phyloP scores from a whole-genome alignment of 2,797 vertebrate species.

The Enteromius trimaculatus region DNA sequence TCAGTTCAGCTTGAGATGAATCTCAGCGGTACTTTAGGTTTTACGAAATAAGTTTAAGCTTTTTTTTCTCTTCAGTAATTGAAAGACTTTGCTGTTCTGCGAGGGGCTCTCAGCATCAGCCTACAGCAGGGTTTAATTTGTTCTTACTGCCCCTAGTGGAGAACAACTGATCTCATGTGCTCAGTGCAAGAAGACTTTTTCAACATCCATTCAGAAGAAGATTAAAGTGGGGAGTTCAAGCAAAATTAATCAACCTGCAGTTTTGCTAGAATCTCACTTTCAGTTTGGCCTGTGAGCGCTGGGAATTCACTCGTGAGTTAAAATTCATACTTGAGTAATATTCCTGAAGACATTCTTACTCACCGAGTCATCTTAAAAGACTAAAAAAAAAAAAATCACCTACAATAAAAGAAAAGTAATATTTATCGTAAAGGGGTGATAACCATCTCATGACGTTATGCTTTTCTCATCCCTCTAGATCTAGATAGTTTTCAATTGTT shows the following conservation, averaged over 20 bases:
- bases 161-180: neutral
- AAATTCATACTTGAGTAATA: neutral
- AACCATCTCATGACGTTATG: neutral
- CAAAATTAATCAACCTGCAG: neutral
- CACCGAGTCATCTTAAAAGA: neutral
- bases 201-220: conserved; percentile 1
- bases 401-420: neutral
- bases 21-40: conserved; percentile 24
- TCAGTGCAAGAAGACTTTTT: neutral
- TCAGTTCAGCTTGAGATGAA: conserved; percentile 19
- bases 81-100: conserved; percentile 6
- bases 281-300: neutral
- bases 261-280: conserved; percentile 9
- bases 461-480: conserved; percentile 12
- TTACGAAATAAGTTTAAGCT: conserved; percentile 24
- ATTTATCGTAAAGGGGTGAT: neutral
- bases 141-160: conserved; percentile 67
- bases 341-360: conserved; percentile 1
- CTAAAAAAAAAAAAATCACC: neutral
- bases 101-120: conserved; percentile 29
- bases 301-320: neutral
- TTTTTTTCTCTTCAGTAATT: conserved; percentile 9
- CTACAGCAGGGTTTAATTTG: conserved; percentile 43
- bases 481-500: conserved; percentile 51
- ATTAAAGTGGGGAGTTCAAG: conserved; percentile 25